A percentile compares a stretch with the other conserved stretches of the same genome.
These are phyloP conservation scores for Agriopis marginaria DNA, from an alignment of 2,888 invertebrate species.

Conservation along the genomic window DNA sequence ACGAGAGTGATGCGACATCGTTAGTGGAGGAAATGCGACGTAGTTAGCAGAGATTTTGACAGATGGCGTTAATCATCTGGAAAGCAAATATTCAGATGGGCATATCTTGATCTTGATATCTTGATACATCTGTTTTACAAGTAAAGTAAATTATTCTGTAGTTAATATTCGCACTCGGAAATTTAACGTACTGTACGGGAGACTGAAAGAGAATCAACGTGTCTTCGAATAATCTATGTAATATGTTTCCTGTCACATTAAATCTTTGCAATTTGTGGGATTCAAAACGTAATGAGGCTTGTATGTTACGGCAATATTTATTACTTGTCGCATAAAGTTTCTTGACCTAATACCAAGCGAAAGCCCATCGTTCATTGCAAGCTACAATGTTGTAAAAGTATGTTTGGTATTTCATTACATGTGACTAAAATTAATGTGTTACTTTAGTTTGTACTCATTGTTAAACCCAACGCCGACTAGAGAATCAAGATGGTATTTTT, in stretches of 20 bases:
- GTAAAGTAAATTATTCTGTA: slow-evolving; percentile 11
- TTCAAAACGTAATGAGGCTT: slow-evolving; percentile 31
- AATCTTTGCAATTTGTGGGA: slow-evolving; percentile 38
- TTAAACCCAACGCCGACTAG: no score
- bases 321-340: slow-evolving; percentile 26
- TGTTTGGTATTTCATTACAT: background rate
- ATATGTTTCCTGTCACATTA: slow-evolving; percentile 43
- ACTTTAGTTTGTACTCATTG: no score
- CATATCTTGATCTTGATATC: no score
- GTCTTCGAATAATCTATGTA: slow-evolving; percentile 35
- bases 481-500: no score
- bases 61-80: no score
- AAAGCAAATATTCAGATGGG: no score
- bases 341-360: slow-evolving; percentile 8
- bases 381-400: slow-evolving; percentile 12
- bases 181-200: slow-evolving; percentile 17
- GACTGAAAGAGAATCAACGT: slow-evolving; percentile 21
- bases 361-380: slow-evolving; percentile 12
- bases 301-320: slow-evolving; percentile 31
- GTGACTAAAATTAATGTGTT: no score
- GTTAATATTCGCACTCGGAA: slow-evolving; percentile 15
- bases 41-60: no score
- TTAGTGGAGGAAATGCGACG: no score
- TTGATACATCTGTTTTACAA: background rate
- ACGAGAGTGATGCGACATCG: no score